A percentile compares a stretch with the other conserved stretches of the same genome.
These are phyloP conservation scores for Psittacula echo DNA, from an alignment of 2,797 vertebrate genomes.

Conservation along the genomic window DNA sequence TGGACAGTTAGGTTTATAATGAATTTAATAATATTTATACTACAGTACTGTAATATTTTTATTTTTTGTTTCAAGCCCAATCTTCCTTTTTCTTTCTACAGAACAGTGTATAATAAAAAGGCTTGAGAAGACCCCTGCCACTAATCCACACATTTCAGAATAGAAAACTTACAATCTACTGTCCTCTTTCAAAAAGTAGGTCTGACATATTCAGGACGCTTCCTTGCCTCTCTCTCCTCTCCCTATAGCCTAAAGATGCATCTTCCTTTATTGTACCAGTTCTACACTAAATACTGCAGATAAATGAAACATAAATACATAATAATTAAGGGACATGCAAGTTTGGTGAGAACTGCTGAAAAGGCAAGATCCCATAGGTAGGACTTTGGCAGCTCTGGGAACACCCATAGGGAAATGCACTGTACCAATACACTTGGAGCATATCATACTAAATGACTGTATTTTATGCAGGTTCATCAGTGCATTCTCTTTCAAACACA, in stretches of 20 bases:
- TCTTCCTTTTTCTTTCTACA: background rate
- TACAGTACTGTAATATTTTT: background rate
- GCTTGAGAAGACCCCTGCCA: background rate
- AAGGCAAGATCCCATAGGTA: background rate
- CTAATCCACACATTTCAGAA: background rate
- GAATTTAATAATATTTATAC: background rate
- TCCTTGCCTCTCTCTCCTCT: background rate
- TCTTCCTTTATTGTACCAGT: background rate
- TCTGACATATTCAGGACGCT: background rate
- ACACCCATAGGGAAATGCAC: background rate
- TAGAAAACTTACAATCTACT: background rate
- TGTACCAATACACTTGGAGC: background rate
- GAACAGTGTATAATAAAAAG: background rate
- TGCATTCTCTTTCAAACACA: background rate
- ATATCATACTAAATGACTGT: background rate
- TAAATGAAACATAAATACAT: background rate
- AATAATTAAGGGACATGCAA: background rate
- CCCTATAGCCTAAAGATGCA: background rate
- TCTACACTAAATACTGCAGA: background rate
- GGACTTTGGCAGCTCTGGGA: background rate
- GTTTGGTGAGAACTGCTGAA: background rate
- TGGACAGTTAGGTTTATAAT: background rate
- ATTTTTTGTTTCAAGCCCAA: background rate
- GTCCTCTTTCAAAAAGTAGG: background rate
- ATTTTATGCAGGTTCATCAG: background rate